Evolutionary conservation across 2,888 invertebrate genomes (phyloP).

Genomic region (Lumbricus terrestris): DNA sequence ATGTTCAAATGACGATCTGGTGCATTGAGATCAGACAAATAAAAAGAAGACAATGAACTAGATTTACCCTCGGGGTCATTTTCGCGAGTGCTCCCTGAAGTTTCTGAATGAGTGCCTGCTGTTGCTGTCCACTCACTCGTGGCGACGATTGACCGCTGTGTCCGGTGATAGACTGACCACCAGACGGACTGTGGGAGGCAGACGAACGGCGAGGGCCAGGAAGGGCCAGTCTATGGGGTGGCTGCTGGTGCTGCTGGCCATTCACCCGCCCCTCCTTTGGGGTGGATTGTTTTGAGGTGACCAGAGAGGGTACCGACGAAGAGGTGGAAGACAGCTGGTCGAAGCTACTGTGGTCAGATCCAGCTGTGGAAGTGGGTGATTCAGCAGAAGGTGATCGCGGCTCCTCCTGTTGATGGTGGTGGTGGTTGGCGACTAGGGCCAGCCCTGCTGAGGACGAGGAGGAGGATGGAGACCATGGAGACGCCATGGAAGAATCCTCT

Average conservation of each 20-base stretch:
- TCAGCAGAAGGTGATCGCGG: not conserved
- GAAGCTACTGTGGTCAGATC: not conserved
- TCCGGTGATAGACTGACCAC: not conserved
- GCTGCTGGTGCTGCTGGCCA: not conserved
- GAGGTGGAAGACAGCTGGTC: not conserved
- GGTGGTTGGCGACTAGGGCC: not conserved
- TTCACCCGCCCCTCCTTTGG: not conserved
- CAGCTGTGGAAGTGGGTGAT: not conserved
- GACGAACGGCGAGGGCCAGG: not conserved
- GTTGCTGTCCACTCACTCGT: not conserved
- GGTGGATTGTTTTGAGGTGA: not conserved
- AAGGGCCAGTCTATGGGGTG: not conserved
- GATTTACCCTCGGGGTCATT: not conserved
- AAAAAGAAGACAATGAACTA: not conserved
- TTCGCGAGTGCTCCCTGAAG: not conserved
- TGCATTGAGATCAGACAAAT: not conserved
- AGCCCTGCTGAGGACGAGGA: not conserved
- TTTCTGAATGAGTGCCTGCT: not conserved
- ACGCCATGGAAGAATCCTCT: not conserved
- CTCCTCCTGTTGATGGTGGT: not conserved
- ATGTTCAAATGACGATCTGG: not conserved
- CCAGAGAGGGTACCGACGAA: not conserved
- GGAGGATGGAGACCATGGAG: not conserved
- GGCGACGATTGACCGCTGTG: not conserved
- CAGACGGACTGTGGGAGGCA: not conserved